Evolutionary conservation across 2,113 vertebrate genomes (phyloP).

Genomic region (Brienomyrus brachyistius): DNA sequence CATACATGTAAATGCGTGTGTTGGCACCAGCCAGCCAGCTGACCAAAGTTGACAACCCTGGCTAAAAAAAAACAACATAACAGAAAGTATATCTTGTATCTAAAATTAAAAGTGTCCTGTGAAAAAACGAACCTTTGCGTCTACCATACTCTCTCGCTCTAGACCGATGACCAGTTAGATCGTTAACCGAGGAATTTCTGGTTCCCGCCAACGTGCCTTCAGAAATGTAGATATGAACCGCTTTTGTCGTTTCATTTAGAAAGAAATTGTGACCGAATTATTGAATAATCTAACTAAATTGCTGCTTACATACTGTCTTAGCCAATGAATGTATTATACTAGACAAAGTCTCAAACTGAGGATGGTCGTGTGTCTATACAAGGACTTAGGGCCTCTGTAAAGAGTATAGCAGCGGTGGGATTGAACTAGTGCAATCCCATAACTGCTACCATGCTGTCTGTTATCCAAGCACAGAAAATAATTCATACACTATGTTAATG

Average conservation of each 20-base stretch:
- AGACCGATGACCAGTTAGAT: neutral
- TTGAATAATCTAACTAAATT: neutral
- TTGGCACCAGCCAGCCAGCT: neutral
- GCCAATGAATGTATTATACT: neutral
- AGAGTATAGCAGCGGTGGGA: neutral
- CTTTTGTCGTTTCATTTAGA: neutral
- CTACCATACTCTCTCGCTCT: neutral
- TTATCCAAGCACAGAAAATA: neutral
- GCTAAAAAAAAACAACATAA: neutral
- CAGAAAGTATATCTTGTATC: neutral
- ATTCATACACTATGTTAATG: neutral
- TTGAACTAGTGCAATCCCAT: neutral
- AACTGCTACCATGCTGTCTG: neutral
- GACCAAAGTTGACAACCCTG: neutral
- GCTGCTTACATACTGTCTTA: neutral
- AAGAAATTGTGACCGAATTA: neutral
- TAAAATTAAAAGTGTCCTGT: neutral
- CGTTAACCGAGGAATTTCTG: neutral
- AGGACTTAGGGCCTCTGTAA: neutral
- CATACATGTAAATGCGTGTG: neutral
- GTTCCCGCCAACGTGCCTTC: neutral
- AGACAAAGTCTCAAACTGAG: neutral
- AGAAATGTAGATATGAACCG: neutral
- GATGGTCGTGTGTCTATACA: neutral
- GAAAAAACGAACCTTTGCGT: neutral